Evolutionary conservation across 2,888 invertebrate species (phyloP).

Genomic region (Spodoptera exigua): DNA sequence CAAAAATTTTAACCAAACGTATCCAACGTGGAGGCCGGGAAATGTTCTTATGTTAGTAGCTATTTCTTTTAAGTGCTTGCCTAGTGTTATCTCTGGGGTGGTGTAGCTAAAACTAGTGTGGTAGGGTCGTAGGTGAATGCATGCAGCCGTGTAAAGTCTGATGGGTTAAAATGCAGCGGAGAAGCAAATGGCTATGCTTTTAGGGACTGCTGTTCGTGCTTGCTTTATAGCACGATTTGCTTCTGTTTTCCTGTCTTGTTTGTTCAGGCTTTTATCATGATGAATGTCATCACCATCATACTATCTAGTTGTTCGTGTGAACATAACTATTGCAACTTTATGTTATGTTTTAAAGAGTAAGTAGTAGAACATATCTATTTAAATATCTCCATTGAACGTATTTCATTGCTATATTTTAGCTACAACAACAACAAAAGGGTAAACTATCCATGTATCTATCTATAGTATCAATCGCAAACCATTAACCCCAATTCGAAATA

Average conservation of each 20-base stretch:
- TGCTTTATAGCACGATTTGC: no score
- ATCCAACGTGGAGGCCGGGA: conserved; percentile 5
- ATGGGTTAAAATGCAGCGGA: conserved; percentile 23
- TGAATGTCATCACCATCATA: no score
- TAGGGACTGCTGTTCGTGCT: background rate
- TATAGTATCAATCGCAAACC: conserved; percentile 7
- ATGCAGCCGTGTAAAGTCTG: conserved; percentile 24
- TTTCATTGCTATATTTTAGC: no score
- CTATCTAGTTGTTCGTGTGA: no score
- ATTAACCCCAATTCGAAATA: conserved; percentile 31
- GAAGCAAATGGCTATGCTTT: conserved; percentile 2
- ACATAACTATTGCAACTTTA: no score
- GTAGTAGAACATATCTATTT: no score
- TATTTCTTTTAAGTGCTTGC: conserved; percentile 25
- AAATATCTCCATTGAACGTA: no score
- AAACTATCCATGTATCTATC: background rate
- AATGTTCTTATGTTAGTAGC: conserved; percentile 26
- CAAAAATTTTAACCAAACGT: conserved; percentile 31
- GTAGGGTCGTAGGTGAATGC: conserved; percentile 17
- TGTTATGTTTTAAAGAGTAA: no score
- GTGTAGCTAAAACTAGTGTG: conserved; percentile 6
- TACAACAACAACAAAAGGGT: no score
- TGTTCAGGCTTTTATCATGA: no score
- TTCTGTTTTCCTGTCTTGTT: no score
- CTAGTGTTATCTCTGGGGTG: conserved; percentile 6